Percentiles rank a stretch among this genome's conserved stretches.
phyloP scores from a whole-genome alignment of 2,888 invertebrate genomes.

The Rhaphigaster nebulosa region DNA sequence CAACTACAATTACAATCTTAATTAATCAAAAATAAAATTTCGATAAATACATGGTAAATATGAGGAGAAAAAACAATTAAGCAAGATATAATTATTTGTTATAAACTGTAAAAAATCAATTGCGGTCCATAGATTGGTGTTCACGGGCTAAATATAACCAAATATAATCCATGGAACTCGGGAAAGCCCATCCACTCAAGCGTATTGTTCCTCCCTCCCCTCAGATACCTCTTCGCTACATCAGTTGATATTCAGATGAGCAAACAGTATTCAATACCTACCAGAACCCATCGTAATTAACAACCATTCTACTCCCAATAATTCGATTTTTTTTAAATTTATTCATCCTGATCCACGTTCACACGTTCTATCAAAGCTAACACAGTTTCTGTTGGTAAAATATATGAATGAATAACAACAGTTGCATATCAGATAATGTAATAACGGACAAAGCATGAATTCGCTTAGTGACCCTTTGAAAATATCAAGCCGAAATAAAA shows the following conservation, averaged over 20 bases:
- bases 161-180: not conserved
- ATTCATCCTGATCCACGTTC: not conserved
- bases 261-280: slow-evolving; percentile 2
- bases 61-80: too few relatives aligned
- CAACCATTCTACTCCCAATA: not conserved
- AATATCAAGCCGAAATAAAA: not conserved
- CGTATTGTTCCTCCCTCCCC: slow-evolving; percentile 8
- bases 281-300: not conserved
- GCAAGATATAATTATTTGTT: too few relatives aligned
- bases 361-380: not conserved
- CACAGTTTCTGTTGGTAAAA: not conserved
- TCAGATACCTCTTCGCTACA: not conserved
- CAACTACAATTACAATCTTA: too few relatives aligned
- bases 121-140: not conserved
- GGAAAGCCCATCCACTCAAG: not conserved
- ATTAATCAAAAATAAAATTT: too few relatives aligned
- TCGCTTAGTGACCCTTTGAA: not conserved
- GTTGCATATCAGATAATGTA: not conserved
- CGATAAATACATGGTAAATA: too few relatives aligned
- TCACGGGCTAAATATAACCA: not conserved
- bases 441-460: not conserved
- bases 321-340: not conserved
- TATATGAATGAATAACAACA: not conserved
- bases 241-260: slow-evolving; percentile 30
- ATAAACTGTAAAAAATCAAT: not conserved